These are phyloP conservation scores for Pantherophis alleghaniensis DNA, from an alignment of 2,797 vertebrate genomes.

Conservation along the genomic window DNA sequence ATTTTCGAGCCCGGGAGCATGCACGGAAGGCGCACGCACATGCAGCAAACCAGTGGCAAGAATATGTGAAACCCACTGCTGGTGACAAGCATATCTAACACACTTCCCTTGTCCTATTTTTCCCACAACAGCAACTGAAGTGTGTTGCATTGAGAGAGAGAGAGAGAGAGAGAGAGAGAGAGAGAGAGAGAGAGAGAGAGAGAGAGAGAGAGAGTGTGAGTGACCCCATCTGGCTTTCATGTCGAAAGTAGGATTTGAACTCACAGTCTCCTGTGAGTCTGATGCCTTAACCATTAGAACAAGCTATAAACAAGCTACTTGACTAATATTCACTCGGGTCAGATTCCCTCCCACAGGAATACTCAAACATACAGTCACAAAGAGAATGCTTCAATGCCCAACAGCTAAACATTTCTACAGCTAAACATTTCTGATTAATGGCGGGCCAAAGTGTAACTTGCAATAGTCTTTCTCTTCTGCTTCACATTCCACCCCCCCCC, in stretches of 20 bases:
- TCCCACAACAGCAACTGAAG: background rate
- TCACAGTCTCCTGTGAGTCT: background rate
- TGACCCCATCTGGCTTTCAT: background rate
- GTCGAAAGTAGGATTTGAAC: background rate
- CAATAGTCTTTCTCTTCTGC: background rate
- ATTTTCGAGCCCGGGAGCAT: too few species aligned
- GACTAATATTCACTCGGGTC: background rate
- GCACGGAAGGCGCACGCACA: too few species aligned
- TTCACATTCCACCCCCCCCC: background rate
- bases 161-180: too few species aligned
- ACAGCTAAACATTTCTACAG: background rate
- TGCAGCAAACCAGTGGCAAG: too few species aligned
- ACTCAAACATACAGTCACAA: background rate
- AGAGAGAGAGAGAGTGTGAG: too few species aligned
- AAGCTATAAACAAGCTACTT: background rate
- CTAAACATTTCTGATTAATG: background rate
- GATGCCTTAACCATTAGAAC: background rate
- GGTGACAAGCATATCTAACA: background rate
- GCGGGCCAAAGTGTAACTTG: background rate
- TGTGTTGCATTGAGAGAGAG: background rate
- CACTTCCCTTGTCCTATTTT: background rate
- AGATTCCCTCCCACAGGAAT: background rate
- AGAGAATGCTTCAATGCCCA: background rate
- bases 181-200: fast-evolving
- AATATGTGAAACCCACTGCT: too few species aligned